Evolutionary conservation across 2,797 vertebrate species (phyloP), one percentile per base, ranked within the genome.

Genomic region (Coregonus sp.): DNA sequence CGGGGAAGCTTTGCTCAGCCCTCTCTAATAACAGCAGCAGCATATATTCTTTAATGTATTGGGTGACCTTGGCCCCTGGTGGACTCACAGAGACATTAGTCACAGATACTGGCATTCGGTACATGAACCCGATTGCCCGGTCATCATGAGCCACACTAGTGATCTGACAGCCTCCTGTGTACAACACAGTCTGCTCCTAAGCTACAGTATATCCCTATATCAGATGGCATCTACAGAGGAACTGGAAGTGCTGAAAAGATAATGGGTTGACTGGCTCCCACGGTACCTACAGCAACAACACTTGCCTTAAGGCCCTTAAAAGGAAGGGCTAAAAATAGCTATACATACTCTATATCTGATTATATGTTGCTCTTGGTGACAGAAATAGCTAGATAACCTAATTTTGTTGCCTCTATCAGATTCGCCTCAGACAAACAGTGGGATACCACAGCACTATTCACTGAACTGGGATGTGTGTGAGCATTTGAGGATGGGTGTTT

Each of bases 41-140:
- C 83, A 82, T 77, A 50, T 82, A 50, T 78, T 56, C 68, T 84
- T 84, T 54, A 52, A 90, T 82, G 82, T 69, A 73, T 71, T 72
- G 80, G 78, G 73, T 88, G 78, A 89, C 88, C 87, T 84, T 72
- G 78, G 63, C 80, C 18, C 0, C 18, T 75, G 25, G 69, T 80
- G 78, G 79, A 83, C 79, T 83, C 80, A 78, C 76, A 70, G 73
- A 78, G 75, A 75, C 84, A 79, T 71, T 12, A 81, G 77, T 86
- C 59, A 77, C n/a, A 51, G 59, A 78, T 68, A 50, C 68, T 1
- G 15, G 65, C 71, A 70, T 76, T 68, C 37, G 50, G n/a, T 50
- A 50, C 68, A 70, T 63, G 7, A 63, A 63, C 18, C 40, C 40
- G 2, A 1, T 20, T 47, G 7, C 15, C 18, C 40, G 0, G 16